These are phyloP conservation scores for Megaceryle torquata DNA, from an alignment of 2,113 vertebrate species.

Conservation along the genomic window DNA sequence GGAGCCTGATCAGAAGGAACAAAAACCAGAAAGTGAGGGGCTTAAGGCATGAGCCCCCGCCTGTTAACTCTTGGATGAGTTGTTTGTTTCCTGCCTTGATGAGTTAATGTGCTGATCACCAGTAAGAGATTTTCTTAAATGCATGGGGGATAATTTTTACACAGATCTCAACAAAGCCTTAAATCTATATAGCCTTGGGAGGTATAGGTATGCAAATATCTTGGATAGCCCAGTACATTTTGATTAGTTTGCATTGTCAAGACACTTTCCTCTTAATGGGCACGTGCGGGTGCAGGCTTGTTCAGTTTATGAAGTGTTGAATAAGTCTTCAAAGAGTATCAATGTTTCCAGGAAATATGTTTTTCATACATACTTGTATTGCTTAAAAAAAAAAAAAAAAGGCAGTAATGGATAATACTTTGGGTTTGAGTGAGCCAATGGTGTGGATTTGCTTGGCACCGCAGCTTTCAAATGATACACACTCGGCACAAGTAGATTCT, in stretches of 20 bases:
- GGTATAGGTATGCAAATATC: conserved; percentile 5
- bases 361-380: conserved; percentile 40
- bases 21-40: not conserved
- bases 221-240: not conserved
- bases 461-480: conserved; percentile 44
- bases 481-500: conserved; percentile 53
- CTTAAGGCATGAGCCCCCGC: not conserved
- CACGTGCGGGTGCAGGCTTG: conserved; percentile 36
- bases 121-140: not conserved
- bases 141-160: not conserved
- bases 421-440: conserved; percentile 2
- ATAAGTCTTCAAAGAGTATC: conserved; percentile 45
- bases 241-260: not conserved
- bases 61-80: not conserved
- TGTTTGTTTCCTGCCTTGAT: conserved; percentile 7
- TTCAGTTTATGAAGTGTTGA: conserved; percentile 55
- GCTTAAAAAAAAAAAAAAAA: not conserved
- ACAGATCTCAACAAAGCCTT: not conserved
- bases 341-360: conserved; percentile 45
- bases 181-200: not conserved
- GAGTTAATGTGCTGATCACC: not conserved
- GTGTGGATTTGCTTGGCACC: conserved; percentile 47
- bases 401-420: conserved; percentile 33
- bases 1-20: conserved; percentile 23
- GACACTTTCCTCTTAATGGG: not conserved